phyloP scores from a whole-genome alignment of 37 sponge, comb jelly and placozoan genomes.

The Theonella swinhoei region DNA sequence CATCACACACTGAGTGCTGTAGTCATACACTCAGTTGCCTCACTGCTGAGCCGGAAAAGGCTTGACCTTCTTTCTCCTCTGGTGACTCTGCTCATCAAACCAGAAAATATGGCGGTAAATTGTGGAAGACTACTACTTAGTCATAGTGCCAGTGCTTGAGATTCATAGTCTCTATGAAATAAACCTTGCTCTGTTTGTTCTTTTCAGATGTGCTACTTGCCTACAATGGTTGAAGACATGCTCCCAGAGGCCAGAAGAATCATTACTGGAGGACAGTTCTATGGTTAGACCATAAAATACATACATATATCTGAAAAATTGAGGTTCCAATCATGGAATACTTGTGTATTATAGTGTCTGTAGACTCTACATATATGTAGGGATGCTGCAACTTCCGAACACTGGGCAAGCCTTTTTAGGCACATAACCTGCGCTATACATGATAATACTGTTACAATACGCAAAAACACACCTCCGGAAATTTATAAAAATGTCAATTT shows the following conservation, averaged over 20 bases:
- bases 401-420: no score
- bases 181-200: neutral
- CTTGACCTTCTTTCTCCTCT: conserved; percentile 47
- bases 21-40: conserved; percentile 56
- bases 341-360: no score
- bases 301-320: neutral
- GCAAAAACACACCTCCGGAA: no score
- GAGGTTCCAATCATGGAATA: neutral
- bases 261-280: conserved; percentile 50
- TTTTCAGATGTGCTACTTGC: conserved; percentile 56
- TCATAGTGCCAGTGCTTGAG: neutral
- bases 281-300: conserved; percentile 15
- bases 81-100: conserved; percentile 46
- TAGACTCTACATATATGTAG: no score
- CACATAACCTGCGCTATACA: no score
- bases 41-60: neutral
- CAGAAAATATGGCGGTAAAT: conserved; percentile 40
- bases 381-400: no score
- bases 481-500: no score
- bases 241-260: conserved; percentile 49
- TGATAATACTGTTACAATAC: no score
- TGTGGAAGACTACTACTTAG: no score
- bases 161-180: neutral
- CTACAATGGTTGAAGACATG: conserved; percentile 67
- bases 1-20: conserved; percentile 25